These are phyloP conservation scores for Otocyon megalotis DNA, from an alignment of 2,113 vertebrate species.

Conservation along the genomic window DNA sequence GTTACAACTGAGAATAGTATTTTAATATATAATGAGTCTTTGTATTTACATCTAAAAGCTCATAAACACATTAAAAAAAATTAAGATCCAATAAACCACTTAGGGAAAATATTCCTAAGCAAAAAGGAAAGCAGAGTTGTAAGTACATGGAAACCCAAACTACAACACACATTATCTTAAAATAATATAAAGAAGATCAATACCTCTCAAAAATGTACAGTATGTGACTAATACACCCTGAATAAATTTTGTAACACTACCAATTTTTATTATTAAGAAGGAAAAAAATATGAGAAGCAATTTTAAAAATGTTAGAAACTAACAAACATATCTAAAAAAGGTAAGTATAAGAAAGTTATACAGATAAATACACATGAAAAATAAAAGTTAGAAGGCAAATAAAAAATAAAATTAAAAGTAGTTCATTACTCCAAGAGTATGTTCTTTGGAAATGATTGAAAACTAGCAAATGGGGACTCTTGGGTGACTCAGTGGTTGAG, in stretches of 20 bases:
- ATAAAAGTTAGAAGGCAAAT: neutral
- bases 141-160: neutral
- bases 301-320: neutral
- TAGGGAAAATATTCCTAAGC: neutral
- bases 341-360: neutral
- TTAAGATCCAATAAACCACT: neutral
- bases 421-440: neutral
- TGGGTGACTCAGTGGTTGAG: too few relatives aligned
- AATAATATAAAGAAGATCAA: neutral
- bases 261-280: neutral
- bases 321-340: neutral
- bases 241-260: neutral
- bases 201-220: neutral
- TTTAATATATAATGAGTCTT: neutral
- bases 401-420: neutral
- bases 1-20: neutral
- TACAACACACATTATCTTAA: neutral
- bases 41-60: neutral
- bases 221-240: neutral
- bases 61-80: slow-evolving; percentile 15
- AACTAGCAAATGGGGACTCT: neutral
- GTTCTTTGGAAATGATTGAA: neutral
- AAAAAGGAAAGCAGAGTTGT: neutral
- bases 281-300: neutral
- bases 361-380: neutral